These are phyloP conservation scores for Drosophila truncata DNA, from an alignment of 1,140 invertebrate genomes.

Conservation along the genomic window DNA sequence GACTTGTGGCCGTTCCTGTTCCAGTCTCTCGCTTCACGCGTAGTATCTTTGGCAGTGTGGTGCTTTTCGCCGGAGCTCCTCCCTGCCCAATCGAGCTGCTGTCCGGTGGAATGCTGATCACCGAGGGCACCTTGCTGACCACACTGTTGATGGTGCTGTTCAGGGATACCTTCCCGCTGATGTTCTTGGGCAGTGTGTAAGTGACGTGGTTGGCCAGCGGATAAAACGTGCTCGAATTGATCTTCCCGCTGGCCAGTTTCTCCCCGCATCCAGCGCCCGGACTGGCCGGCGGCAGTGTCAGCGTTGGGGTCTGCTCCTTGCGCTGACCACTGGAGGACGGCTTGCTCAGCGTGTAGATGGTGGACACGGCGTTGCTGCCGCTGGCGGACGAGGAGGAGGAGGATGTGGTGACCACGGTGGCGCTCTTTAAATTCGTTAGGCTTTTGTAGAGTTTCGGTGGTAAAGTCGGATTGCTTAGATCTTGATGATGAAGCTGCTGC, in stretches of 20 bases:
- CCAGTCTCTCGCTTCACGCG: conserved; percentile 45
- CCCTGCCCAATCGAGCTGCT: conserved; percentile 40
- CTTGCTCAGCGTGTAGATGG: conserved; percentile 78
- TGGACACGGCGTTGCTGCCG: conserved; percentile 67
- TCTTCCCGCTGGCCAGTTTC: conserved; percentile 69
- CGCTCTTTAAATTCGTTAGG: conserved; percentile 84
- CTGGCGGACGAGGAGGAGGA: conserved; percentile 39
- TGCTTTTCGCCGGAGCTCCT: conserved; percentile 34
- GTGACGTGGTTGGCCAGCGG: conserved; percentile 83
- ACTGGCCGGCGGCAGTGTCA: conserved; percentile 69
- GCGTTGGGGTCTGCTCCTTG: conserved; percentile 68
- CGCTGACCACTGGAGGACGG: conserved; percentile 49
- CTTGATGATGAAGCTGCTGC: conserved; percentile 46
- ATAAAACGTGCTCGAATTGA: conserved; percentile 83
- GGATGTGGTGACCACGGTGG: conserved; percentile 50
- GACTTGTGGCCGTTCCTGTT: conserved; percentile 19
- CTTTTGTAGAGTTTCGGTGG: conserved; percentile 85
- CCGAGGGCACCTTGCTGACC: conserved; percentile 84
- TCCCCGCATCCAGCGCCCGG: conserved; percentile 50
- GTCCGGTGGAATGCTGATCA: conserved; percentile 77
- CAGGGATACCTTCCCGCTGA: conserved; percentile 80
- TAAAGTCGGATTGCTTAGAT: conserved; percentile 82
- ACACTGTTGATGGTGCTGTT: conserved; percentile 84
- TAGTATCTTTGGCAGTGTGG: conserved; percentile 63
- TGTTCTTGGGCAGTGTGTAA: conserved; percentile 84